These are phyloP conservation scores for Strigamia maritima DNA, from an alignment of 2,888 invertebrate species.

Conservation along the genomic window DNA sequence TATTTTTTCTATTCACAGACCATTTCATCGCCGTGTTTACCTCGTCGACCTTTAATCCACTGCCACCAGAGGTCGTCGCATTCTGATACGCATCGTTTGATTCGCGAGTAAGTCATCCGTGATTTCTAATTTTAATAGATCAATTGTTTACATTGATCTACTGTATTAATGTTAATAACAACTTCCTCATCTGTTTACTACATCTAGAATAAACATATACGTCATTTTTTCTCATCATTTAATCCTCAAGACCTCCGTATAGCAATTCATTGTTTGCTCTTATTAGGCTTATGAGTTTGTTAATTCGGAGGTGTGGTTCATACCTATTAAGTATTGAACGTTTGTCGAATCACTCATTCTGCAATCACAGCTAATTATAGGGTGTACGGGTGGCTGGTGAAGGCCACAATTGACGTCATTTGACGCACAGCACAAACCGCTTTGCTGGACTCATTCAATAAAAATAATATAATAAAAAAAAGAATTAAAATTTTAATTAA, in stretches of 20 bases:
- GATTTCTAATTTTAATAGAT: neutral
- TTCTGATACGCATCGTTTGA: neutral
- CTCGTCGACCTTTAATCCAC: neutral
- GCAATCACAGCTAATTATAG: slow-evolving; percentile 15
- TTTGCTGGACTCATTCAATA: neutral
- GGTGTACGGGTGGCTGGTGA: neutral
- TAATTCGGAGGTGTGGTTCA: neutral
- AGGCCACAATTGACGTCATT: slow-evolving; percentile 8
- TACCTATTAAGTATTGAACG: neutral
- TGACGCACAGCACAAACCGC: neutral
- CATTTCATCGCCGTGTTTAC: neutral
- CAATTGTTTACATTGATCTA: neutral
- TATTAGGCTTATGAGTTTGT: neutral
- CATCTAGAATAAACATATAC: too few species aligned
- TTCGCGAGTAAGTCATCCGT: neutral
- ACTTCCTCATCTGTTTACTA: too few species aligned
- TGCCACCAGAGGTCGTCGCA: neutral
- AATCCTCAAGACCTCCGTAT: neutral
- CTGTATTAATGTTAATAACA: too few species aligned
- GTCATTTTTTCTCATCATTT: too few species aligned
- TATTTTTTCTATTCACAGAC: neutral
- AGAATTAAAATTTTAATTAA: neutral
- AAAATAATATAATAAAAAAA: neutral
- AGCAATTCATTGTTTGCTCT: neutral
- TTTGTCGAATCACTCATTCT: neutral